Evolutionary conservation across 2,888 invertebrate genomes (phyloP).

Genomic region (Rhamphomyia laevipes): DNA sequence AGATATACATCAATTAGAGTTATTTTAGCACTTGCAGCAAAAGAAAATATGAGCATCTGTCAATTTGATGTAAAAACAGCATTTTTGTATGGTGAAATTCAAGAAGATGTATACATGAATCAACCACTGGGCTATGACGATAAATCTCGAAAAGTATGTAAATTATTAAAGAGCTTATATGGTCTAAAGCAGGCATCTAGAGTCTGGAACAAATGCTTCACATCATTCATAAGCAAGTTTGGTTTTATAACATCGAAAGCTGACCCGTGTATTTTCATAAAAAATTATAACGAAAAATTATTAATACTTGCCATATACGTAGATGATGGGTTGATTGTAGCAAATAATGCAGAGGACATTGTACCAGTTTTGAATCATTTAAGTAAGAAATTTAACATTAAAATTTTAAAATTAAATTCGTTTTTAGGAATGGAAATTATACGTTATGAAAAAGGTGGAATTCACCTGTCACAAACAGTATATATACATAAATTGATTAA

Average conservation of each 20-base stretch:
- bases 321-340: conserved; percentile 8
- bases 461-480: conserved; percentile 11
- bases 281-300: conserved; percentile 5
- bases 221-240: conserved; percentile 11
- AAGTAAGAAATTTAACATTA: background rate
- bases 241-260: conserved; percentile 11
- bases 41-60: conserved; percentile 1
- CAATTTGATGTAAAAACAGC: conserved; percentile 12
- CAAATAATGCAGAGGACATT: background rate
- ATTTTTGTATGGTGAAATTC: conserved; percentile 8
- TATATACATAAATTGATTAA: conserved; percentile 12
- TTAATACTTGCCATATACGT: conserved; percentile 15
- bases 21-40: conserved; percentile 13
- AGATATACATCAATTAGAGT: conserved; percentile 19
- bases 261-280: conserved; percentile 16
- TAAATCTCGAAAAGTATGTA: too few species aligned
- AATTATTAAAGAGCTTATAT: too few species aligned
- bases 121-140: background rate
- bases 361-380: too few species aligned
- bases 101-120: conserved; percentile 7
- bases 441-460: conserved; percentile 5
- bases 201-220: conserved; percentile 12
- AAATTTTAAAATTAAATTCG: background rate
- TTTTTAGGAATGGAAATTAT: conserved; percentile 3
- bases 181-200: background rate